phyloP scores from a whole-genome alignment of 2,113 vertebrate genomes.

The Megaceryle maxima region DNA sequence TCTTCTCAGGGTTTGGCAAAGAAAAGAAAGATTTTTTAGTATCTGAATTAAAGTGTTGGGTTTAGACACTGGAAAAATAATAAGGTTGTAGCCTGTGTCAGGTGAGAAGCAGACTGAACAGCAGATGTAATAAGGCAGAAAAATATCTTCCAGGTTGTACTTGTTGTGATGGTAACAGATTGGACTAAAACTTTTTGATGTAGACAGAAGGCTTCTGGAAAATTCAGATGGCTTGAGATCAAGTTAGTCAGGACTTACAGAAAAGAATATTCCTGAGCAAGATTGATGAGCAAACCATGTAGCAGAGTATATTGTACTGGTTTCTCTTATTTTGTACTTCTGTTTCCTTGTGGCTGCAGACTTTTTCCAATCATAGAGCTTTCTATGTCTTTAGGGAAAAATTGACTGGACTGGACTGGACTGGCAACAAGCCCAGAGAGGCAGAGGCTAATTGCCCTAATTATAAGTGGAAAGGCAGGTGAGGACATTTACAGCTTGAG shows the following conservation, averaged over 20 bases:
- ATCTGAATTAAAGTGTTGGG: background rate
- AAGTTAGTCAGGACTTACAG: background rate
- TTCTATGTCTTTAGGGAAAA: background rate
- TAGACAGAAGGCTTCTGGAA: background rate
- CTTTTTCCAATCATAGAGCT: background rate
- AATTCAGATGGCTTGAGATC: background rate
- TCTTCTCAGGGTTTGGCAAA: background rate
- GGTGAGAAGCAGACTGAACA: background rate
- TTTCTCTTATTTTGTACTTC: background rate
- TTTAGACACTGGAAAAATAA: background rate
- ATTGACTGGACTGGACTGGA: background rate
- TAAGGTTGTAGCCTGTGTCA: background rate
- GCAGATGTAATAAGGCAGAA: background rate
- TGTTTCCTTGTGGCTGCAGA: background rate
- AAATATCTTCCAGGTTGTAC: background rate
- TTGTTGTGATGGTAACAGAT: background rate
- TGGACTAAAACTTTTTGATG: background rate
- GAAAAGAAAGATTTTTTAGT: background rate
- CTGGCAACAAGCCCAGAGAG: background rate
- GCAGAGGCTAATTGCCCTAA: background rate
- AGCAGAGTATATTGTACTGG: background rate
- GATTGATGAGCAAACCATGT: rapidly evolving
- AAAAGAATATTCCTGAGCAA: background rate
- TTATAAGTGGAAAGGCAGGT: background rate
- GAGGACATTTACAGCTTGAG: background rate